phyloP scores from a whole-genome alignment of 2,113 vertebrate species.

The Phocoena sinus region DNA sequence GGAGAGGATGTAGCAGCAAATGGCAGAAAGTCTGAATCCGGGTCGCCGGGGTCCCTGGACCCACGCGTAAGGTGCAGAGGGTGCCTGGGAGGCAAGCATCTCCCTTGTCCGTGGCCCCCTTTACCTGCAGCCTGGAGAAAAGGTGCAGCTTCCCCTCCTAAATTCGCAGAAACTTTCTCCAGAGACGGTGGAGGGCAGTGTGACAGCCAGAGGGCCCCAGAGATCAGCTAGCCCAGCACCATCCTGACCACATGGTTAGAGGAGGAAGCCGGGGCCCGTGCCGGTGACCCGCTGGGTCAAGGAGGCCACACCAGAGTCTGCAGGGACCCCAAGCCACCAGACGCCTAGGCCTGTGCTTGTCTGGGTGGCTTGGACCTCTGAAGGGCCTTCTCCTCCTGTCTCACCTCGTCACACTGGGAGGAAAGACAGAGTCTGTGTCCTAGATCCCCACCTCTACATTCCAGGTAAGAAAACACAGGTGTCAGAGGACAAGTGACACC shows the following conservation, averaged over 20 bases:
- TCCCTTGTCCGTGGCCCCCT: not conserved
- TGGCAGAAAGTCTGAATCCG: not conserved
- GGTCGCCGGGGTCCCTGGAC: accelerated
- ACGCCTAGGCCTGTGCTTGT: accelerated
- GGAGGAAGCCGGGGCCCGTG: not conserved
- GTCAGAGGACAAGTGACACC: not conserved
- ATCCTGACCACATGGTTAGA: accelerated
- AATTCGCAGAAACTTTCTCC: not conserved
- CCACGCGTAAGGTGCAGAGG: not conserved
- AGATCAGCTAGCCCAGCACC: no score
- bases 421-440: not conserved
- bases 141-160: not conserved
- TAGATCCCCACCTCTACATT: not conserved
- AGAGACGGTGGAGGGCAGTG: no score
- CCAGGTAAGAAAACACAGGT: not conserved
- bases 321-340: no score
- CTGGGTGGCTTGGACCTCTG: not conserved
- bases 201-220: not conserved
- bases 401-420: not conserved
- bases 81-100: not conserved
- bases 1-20: not conserved
- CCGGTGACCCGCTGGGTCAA: accelerated
- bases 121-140: not conserved
- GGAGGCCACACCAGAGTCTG: accelerated
- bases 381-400: not conserved